Percentiles rank a stretch among this genome's conserved stretches.
Evolutionary conservation across 1,140 invertebrate species (phyloP).

Genomic region (Fopius arisanus): DNA sequence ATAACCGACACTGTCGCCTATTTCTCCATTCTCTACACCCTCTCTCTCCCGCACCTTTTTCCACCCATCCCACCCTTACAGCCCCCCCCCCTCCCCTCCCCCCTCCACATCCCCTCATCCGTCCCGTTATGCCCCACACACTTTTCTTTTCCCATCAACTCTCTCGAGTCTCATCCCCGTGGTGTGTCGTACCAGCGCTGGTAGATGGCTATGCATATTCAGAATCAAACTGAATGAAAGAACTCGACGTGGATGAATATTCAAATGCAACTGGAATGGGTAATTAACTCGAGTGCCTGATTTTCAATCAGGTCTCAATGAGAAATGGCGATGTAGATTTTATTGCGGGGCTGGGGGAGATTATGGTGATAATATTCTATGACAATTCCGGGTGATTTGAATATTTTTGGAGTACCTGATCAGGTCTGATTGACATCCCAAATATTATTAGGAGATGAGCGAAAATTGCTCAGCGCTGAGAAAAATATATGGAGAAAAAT

Average conservation of each 20-base stretch:
- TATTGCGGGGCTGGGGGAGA: too few relatives aligned
- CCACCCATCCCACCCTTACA: neutral
- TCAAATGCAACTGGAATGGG: too few relatives aligned
- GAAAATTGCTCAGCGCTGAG: too few relatives aligned
- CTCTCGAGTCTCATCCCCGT: neutral
- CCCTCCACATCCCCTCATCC: neutral
- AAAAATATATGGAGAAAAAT: too few relatives aligned
- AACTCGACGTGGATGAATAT: neutral
- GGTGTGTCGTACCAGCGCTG: neutral
- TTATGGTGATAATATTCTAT: too few relatives aligned
- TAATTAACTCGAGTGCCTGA: neutral
- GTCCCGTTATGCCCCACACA: neutral
- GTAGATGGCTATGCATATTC: conserved; percentile 26
- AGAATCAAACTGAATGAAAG: conserved; percentile 14
- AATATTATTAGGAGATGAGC: too few relatives aligned
- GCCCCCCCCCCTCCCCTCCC: neutral
- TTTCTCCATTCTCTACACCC: neutral
- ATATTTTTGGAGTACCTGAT: too few relatives aligned
- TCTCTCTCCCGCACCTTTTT: neutral
- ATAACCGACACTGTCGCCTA: conserved; percentile 22
- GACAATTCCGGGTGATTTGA: too few relatives aligned
- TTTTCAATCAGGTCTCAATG: neutral
- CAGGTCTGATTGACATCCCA: too few relatives aligned
- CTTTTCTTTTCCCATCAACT: neutral
- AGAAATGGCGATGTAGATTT: neutral